These are phyloP conservation scores for Melieria omissa DNA, from an alignment of 2,888 invertebrate species.

Conservation along the genomic window DNA sequence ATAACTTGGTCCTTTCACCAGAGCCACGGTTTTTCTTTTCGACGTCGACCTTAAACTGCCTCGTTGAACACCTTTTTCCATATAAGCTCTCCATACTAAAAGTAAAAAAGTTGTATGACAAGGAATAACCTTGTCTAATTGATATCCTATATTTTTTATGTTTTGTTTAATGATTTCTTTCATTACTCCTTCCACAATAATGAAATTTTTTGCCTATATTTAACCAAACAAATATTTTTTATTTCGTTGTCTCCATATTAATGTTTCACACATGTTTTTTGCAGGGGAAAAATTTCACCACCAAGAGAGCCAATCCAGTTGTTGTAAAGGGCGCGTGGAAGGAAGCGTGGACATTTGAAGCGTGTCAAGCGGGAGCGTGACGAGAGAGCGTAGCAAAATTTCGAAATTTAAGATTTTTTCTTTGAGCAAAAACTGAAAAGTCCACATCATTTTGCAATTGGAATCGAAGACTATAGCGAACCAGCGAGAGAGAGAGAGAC, in stretches of 20 bases:
- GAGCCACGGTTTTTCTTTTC: too few relatives aligned
- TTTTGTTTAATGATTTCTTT: too few relatives aligned
- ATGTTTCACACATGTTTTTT: slow-evolving; percentile 10
- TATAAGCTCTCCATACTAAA: too few relatives aligned
- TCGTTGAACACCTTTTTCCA: too few relatives aligned
- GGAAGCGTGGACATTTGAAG: slow-evolving; percentile 34
- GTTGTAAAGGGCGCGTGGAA: slow-evolving; percentile 37
- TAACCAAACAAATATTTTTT: neutral
- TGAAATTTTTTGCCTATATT: neutral
- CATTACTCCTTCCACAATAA: neutral
- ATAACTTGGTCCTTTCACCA: too few relatives aligned
- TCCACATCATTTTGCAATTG: slow-evolving; percentile 4
- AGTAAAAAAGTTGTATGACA: too few relatives aligned
- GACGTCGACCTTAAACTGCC: too few relatives aligned
- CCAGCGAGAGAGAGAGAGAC: neutral
- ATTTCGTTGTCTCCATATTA: neutral
- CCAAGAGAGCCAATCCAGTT: slow-evolving; percentile 35
- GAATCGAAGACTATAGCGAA: neutral
- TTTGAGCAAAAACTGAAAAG: slow-evolving; percentile 1
- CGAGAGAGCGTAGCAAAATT: neutral
- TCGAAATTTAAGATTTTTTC: neutral
- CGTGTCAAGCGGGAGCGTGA: neutral
- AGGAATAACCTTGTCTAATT: too few relatives aligned
- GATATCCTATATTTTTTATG: too few relatives aligned
- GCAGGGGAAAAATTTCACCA: slow-evolving; percentile 43